A percentile compares a stretch with the other conserved stretches of the same genome.
phyloP scores from a whole-genome alignment of 2,888 invertebrate species.

The Sphecodes monilicornis region DNA sequence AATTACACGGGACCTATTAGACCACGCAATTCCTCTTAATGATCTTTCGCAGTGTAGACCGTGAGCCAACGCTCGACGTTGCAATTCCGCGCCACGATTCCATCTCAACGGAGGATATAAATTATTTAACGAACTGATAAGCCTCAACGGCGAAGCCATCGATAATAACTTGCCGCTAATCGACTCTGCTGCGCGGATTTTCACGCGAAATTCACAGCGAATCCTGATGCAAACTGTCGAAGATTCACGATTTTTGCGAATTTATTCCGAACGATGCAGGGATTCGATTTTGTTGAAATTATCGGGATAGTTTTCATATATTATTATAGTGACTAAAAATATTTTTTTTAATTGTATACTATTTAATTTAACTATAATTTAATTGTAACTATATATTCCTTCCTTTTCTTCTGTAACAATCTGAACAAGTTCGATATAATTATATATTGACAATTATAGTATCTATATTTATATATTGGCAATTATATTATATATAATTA shows the following conservation, averaged over 20 bases:
- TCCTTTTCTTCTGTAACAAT: too few species aligned
- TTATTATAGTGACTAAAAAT: too few species aligned
- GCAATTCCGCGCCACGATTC: not conserved
- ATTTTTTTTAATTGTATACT: too few species aligned
- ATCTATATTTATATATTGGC: too few species aligned
- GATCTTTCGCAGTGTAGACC: not conserved
- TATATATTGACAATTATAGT: too few species aligned
- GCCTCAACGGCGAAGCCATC: not conserved
- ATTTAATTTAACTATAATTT: too few species aligned
- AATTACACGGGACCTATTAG: slow-evolving; percentile 1
- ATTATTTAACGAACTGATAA: slow-evolving; percentile 20
- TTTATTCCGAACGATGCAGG: not conserved
- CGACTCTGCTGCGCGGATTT: not conserved
- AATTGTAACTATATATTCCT: too few species aligned
- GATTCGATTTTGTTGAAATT: too few species aligned
- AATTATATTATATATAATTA: too few species aligned
- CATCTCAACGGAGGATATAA: slow-evolving; percentile 7
- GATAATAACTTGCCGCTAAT: not conserved
- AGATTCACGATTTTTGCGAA: not conserved
- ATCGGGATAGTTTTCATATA: too few species aligned
- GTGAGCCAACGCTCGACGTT: not conserved
- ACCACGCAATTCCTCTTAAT: slow-evolving; percentile 27
- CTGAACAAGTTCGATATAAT: too few species aligned
- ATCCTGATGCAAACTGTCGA: not conserved
- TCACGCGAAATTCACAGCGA: not conserved